phyloP scores from a whole-genome alignment of 1,140 invertebrate species.

The Gryon sp. region DNA sequence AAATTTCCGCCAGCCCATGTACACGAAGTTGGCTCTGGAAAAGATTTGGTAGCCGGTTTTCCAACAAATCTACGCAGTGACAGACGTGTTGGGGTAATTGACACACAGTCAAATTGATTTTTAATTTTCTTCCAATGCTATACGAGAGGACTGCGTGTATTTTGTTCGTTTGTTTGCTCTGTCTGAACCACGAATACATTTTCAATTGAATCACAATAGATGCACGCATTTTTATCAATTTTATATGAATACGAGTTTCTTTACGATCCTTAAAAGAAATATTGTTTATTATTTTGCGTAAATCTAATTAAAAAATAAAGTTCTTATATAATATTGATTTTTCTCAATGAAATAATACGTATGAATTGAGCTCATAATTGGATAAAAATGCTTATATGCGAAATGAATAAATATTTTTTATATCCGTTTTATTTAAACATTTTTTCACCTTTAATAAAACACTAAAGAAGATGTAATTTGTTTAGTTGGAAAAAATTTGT shows the following conservation, averaged over 20 bases:
- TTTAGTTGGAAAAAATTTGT: too few relatives aligned
- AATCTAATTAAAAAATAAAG: constrained; percentile 41
- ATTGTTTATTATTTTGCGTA: constrained; percentile 37
- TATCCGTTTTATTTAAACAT: too few relatives aligned
- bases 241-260: constrained; percentile 24
- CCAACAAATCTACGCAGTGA: constrained; percentile 14
- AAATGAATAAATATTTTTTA: too few relatives aligned
- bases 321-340: too few relatives aligned
- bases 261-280: constrained; percentile 16
- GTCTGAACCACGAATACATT: constrained; percentile 67
- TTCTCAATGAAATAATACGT: too few relatives aligned
- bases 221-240: constrained; percentile 34
- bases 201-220: constrained; percentile 64
- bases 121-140: constrained; percentile 67
- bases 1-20: constrained; percentile 22
- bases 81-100: constrained; percentile 34
- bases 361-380: too few relatives aligned
- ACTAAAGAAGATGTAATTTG: too few relatives aligned
- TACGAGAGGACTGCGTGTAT: too few relatives aligned
- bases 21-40: constrained; percentile 37
- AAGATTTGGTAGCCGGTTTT: constrained; percentile 45
- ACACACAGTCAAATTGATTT: constrained; percentile 71
- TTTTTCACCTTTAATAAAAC: too few relatives aligned
- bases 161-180: constrained; percentile 66
- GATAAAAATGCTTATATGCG: too few relatives aligned